Conservation (phyloP, 2,888 invertebrate genomes). For the Calliopum simillimum region DNA sequence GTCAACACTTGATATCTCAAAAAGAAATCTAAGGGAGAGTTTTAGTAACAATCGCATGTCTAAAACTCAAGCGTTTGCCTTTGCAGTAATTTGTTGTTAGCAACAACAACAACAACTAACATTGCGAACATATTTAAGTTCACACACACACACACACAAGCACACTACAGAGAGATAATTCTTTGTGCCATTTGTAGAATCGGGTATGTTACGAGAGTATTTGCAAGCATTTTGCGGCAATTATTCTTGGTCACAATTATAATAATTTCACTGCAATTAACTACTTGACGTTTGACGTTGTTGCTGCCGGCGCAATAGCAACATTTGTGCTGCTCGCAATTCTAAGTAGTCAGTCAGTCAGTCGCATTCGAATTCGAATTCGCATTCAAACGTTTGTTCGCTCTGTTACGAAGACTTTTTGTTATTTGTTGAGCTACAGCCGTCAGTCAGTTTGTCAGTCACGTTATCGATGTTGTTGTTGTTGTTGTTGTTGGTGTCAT, state of each 20-base stretch:
- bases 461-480: constrained; percentile 1
- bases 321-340: background rate
- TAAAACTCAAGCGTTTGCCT: constrained; percentile 10
- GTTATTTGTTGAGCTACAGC: background rate
- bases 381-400: background rate
- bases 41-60: background rate
- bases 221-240: constrained; percentile 36
- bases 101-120: no score
- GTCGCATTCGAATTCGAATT: background rate
- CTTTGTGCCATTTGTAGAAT: constrained; percentile 62
- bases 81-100: no score
- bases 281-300: constrained; percentile 48
- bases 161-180: constrained; percentile 52
- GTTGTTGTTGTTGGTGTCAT: constrained; percentile 20
- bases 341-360: background rate
- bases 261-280: constrained; percentile 49
- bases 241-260: constrained; percentile 41
- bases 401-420: constrained; percentile 10
- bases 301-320: constrained; percentile 36
- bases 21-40: constrained; percentile 5
- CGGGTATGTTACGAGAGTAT: constrained; percentile 53
- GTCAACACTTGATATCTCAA: constrained; percentile 56
- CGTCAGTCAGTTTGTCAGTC: no score
- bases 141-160: background rate
- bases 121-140: no score